phyloP scores from a whole-genome alignment of 2,888 invertebrate species.

The Globia sparganii region DNA sequence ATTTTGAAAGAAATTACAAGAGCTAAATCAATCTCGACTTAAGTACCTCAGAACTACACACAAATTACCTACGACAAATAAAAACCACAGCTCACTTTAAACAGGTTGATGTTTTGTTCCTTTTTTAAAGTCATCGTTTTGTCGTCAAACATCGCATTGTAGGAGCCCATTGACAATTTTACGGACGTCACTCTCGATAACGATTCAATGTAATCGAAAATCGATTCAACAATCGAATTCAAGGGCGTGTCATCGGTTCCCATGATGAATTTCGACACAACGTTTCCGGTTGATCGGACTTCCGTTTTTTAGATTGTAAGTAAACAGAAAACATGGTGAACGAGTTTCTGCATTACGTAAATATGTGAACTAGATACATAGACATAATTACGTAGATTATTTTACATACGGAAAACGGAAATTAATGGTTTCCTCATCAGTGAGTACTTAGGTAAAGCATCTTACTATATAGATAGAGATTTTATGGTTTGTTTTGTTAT shows the following conservation, averaged over 20 bases:
- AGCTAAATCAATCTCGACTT: not conserved
- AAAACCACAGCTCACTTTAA: slow-evolving; percentile 32
- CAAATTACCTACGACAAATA: slow-evolving; percentile 7
- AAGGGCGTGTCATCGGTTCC: slow-evolving; percentile 74
- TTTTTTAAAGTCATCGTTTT: slow-evolving; percentile 48
- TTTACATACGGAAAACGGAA: slow-evolving; percentile 30
- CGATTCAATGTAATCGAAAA: slow-evolving; percentile 66
- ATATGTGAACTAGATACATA: slow-evolving; percentile 38
- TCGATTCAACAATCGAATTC: slow-evolving; percentile 66
- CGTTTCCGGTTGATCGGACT: slow-evolving; percentile 64
- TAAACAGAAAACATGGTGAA: slow-evolving; percentile 44
- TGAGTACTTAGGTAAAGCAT: slow-evolving; percentile 31
- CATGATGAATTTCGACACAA: slow-evolving; percentile 69
- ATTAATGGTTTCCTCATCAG: slow-evolving; percentile 41
- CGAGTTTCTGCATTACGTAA: slow-evolving; percentile 49
- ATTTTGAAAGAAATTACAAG: not conserved
- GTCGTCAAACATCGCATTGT: slow-evolving; percentile 56
- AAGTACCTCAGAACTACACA: not conserved
- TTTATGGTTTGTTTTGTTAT: slow-evolving; percentile 22
- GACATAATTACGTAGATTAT: slow-evolving; percentile 35
- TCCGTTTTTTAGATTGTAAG: slow-evolving; percentile 65
- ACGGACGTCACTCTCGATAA: slow-evolving; percentile 63
- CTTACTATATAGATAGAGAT: slow-evolving; percentile 4
- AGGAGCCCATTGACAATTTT: slow-evolving; percentile 57
- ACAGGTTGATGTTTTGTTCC: slow-evolving; percentile 37